phyloP scores from a whole-genome alignment of 1,140 invertebrate species.

The Achroia grisella region DNA sequence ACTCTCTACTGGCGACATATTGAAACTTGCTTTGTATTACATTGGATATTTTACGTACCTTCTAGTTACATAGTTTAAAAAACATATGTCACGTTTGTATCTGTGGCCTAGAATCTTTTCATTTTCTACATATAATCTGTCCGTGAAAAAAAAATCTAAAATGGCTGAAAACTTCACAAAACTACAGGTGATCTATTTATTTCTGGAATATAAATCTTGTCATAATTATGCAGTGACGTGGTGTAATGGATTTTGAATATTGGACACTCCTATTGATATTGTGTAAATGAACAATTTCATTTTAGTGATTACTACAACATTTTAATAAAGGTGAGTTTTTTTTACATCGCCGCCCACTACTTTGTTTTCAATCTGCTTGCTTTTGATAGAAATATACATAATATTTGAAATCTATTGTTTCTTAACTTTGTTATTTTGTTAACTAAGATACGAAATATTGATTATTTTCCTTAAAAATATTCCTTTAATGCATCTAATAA shows the following conservation, averaged over 20 bases:
- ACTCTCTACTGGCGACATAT: no score
- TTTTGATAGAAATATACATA: constrained; percentile 19
- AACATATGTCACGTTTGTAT: no score
- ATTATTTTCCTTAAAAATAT: background rate
- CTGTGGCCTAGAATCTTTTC: no score
- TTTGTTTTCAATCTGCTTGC: constrained; percentile 40
- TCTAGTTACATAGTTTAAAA: no score
- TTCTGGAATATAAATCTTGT: constrained; percentile 25
- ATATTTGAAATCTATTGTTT: background rate
- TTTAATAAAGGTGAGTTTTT: constrained; percentile 46
- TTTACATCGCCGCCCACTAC: constrained; percentile 40
- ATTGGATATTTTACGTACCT: no score
- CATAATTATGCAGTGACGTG: constrained; percentile 56
- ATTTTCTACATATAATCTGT: no score
- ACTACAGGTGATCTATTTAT: constrained; percentile 24
- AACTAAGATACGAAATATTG: background rate
- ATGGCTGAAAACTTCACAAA: constrained; percentile 41
- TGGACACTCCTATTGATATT: constrained; percentile 2
- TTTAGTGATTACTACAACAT: no score
- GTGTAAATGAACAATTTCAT: constrained; percentile 3
- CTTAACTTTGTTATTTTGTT: background rate
- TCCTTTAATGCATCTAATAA: no score
- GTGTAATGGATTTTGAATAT: constrained; percentile 47
- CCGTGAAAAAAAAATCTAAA: constrained; percentile 48
- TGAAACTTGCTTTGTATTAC: no score